phyloP scores from a whole-genome alignment of 2,888 invertebrate genomes.

The Phragmatobia fuliginosa region DNA sequence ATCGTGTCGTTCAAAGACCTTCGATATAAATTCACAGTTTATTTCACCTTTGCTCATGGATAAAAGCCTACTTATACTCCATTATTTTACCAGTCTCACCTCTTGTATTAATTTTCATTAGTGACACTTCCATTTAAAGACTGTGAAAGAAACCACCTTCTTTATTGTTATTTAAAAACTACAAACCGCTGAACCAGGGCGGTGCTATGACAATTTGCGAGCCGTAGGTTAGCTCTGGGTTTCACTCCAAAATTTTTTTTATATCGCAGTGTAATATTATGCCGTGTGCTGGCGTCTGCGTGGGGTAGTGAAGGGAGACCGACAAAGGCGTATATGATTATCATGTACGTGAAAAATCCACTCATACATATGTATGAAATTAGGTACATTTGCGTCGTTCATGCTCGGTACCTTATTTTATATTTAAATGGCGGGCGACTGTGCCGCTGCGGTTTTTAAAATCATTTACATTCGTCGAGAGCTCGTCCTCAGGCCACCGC shows the following conservation, averaged over 20 bases:
- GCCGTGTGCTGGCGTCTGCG: not conserved
- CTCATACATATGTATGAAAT: conserved; percentile 15
- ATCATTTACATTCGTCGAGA: not conserved
- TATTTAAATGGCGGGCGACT: not conserved
- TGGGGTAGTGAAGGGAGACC: not conserved
- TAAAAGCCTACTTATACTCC: not conserved
- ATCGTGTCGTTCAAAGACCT: not conserved
- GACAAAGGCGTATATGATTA: conserved; percentile 7
- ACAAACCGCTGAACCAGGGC: not conserved
- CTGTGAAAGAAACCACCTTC: not conserved
- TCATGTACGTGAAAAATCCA: not conserved
- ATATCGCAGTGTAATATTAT: not conserved
- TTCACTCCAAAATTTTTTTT: not conserved
- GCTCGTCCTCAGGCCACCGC: not conserved
- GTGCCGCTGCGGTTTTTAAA: not conserved
- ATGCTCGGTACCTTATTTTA: not conserved
- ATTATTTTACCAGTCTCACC: not conserved
- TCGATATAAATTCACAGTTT: not conserved
- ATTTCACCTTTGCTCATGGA: not conserved
- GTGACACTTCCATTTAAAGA: not conserved
- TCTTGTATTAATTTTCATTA: not conserved
- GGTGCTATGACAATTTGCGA: too few species aligned
- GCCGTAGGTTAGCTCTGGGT: not conserved
- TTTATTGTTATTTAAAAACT: not conserved
- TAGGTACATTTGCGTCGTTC: not conserved